A percentile compares a stretch with the other conserved stretches of the same genome.
Evolutionary conservation across 2,113 vertebrate species (phyloP).

Genomic region (Dicrurus megarhynchus): DNA sequence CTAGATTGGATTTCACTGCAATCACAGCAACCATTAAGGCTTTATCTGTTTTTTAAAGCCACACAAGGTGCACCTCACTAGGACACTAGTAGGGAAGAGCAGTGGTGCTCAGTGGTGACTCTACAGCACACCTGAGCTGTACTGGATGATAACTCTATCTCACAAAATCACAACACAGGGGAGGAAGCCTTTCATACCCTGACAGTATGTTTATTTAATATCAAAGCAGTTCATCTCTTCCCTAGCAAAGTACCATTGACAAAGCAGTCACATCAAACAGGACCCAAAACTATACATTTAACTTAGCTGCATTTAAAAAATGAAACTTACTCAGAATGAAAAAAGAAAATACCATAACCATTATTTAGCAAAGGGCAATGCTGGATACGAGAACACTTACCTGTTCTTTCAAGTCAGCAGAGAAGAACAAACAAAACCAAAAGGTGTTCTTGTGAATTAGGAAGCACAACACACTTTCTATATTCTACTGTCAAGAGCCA

Average conservation of each 20-base stretch:
- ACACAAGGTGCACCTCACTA: fast-evolving
- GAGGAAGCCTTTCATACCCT: neutral
- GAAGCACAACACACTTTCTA: neutral
- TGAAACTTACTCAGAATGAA: neutral
- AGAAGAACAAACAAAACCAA: neutral
- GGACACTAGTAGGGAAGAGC: neutral
- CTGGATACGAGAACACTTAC: neutral
- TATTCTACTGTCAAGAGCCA: neutral
- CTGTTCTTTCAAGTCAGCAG: neutral
- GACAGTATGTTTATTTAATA: neutral
- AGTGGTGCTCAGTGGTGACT: neutral
- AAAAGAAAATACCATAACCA: neutral
- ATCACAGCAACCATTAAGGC: neutral
- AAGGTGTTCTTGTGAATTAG: neutral
- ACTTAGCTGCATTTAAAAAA: neutral
- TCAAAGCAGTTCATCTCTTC: neutral
- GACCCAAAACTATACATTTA: neutral
- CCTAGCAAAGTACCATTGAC: too few relatives aligned
- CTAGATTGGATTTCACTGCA: neutral
- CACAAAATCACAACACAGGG: neutral
- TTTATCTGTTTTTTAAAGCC: neutral
- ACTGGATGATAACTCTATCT: neutral
- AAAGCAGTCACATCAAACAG: neutral
- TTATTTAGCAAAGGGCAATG: neutral
- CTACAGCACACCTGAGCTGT: neutral